Evolutionary conservation across 1,140 invertebrate species (phyloP), one percentile per base, ranked within the genome.

Genomic region (Idris sp.): DNA sequence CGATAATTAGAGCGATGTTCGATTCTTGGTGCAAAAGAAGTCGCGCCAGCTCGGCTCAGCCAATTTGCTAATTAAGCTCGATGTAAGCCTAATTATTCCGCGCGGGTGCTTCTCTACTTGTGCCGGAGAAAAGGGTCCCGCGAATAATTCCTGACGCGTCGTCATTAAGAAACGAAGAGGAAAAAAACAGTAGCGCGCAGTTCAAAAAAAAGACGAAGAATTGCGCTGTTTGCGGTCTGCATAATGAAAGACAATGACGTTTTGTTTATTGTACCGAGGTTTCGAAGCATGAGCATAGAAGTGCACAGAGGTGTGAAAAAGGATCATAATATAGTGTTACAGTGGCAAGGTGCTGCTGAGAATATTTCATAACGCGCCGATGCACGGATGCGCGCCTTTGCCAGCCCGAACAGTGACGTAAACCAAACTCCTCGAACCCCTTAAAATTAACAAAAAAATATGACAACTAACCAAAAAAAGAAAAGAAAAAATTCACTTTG

Each of bases 251-350:
- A 84, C 81, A 84, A 84, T 82, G 62, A 65, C 28, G 59, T 81
- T 78, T 79, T 78, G 83, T 84, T 83, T 79, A 84, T 85, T 80
- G 78, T 85, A 77, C 69, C 81, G 49, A 74, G 78, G 78, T 82
- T 68, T 77, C 62, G 75, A 56, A 68, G 69, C 65, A 44, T 61
- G 48, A 73, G 74, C 74, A 81, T 84, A 83, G 80, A 82, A 65
- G 79, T 77, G 78, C 82, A 84, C 51, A 65, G 79, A 87, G 82
- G 86, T 87, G 86, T 87, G 85, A 87, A 87, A 86, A 84, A 83
- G 84, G 85, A 86, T 86, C 86, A 87, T 86, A 86, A 87, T 87
- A 87, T 87, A 86, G 81, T 85, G 84, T 86, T 87, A 86, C 85
- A 78, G 59, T 53, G 54, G 56, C 58, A 65, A 74, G 74, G 72